Conservation (phyloP, 2,888 invertebrate species). For the Aporophyla lueneburgensis region DNA sequence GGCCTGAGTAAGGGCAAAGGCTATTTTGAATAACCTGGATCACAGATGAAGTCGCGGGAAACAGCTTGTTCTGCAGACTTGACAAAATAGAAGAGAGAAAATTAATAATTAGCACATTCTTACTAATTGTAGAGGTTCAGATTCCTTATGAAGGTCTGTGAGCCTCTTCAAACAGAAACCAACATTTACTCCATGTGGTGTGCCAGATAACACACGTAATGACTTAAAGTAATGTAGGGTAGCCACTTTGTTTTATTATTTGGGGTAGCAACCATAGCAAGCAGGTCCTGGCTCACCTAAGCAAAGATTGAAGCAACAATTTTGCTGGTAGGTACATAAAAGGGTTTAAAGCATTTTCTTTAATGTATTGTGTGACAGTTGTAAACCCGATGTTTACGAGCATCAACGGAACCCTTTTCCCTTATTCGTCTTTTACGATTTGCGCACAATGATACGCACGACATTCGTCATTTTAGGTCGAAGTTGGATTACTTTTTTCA, state of each 20-base stretch:
- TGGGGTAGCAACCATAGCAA: conserved; percentile 16
- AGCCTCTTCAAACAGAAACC: conserved; percentile 53
- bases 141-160: conserved; percentile 17
- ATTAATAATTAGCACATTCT: conserved; percentile 8
- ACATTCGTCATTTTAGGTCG: conserved; percentile 38
- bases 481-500: conserved; percentile 36
- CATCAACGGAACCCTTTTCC: conserved; percentile 51
- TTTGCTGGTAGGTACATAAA: conserved; percentile 18
- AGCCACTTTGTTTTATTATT: conserved; percentile 47
- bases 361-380: conserved; percentile 53
- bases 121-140: conserved; percentile 31
- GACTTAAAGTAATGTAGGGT: conserved; percentile 47
- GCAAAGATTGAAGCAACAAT: conserved; percentile 41
- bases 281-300: conserved; percentile 15
- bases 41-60: no score
- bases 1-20: no score
- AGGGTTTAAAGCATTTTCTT: conserved; percentile 43
- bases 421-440: conserved; percentile 59
- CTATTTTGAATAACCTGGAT: no score
- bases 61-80: background rate
- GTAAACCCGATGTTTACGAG: conserved; percentile 60
- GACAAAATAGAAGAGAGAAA: conserved; percentile 8
- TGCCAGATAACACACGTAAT: conserved; percentile 55
- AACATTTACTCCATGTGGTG: conserved; percentile 27
- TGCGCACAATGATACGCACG: conserved; percentile 53